Evolutionary conservation across 35 echinoderm and acorn worm species (phyloP), one percentile per base, ranked within the genome.

Genomic region (Anneissia japonica): DNA sequence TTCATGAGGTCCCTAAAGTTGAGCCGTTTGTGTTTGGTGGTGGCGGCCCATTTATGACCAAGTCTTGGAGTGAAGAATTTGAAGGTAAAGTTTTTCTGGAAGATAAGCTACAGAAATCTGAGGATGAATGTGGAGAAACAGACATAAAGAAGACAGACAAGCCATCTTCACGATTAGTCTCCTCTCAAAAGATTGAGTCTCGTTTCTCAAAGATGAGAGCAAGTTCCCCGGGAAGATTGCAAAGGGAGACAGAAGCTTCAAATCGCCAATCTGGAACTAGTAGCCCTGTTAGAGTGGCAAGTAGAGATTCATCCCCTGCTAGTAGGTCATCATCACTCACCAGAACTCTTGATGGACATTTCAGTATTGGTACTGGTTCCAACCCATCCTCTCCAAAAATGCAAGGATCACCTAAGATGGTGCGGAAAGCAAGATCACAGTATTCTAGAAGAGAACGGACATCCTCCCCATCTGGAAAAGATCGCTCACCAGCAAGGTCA

Each of bases 381-480:
- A 88, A 89, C 21, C 87, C 85, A 46, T 74, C 75, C 26, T 99
- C 96, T 31, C 96, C 96, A 36, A 99, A 99, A 78, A 89, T 77
- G 36, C 87, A 91, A 37, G 73, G 94, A 55, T 99, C 96, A 19
- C 92, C 96, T 7, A 94, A 99, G 43, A 75, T 84, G 32, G 77
- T 75, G 43, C 29, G 92, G 32, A 91, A 93, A 82, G 87, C 91
- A 31, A 82, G 92, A 77, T 74, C 77, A 40, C 85, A 46, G n/a
- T 89, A 46, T 77, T 83, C 80, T 29, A 83, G 89, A 36, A 86
- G 96, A 86, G 92, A 93, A 76, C 73, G 96, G 17, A 94, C 96
- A 32, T 88, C 91, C 12, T 99, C 96, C 12, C 96, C 96, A 16
- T 87, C 92, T 23, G 64, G 88, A 4, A 99, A 99, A 46, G 96